These are phyloP conservation scores for Agrotis puta DNA, from an alignment of 2,888 invertebrate genomes.

Conservation along the genomic window DNA sequence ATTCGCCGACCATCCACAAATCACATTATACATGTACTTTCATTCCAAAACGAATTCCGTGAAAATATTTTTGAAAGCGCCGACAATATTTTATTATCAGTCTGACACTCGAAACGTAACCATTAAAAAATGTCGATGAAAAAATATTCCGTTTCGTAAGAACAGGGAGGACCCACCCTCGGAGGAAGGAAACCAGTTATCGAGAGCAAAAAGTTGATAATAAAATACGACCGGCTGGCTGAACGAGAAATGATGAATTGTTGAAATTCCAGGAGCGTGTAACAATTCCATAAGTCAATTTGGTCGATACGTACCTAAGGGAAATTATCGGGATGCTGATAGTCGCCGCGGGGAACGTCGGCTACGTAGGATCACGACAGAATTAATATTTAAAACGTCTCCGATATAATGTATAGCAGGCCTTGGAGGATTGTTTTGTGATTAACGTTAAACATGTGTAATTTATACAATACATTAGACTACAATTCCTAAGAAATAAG, in stretches of 20 bases:
- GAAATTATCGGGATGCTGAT: conserved; percentile 80
- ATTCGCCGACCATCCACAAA: conserved; percentile 35
- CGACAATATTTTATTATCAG: conserved; percentile 66
- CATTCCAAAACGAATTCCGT: conserved; percentile 40
- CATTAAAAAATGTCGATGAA: conserved; percentile 63
- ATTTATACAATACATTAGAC: conserved; percentile 21
- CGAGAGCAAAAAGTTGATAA: conserved; percentile 64
- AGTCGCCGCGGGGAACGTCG: conserved; percentile 60
- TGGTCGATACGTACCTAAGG: conserved; percentile 79
- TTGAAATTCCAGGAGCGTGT: conserved; percentile 76
- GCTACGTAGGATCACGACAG: conserved; percentile 49
- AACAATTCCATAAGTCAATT: conserved; percentile 81
- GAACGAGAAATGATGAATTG: conserved; percentile 76
- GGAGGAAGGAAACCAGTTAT: conserved; percentile 65
- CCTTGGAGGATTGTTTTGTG: conserved; percentile 38
- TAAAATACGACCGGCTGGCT: conserved; percentile 63
- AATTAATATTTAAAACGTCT: conserved; percentile 67
- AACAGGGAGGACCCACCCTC: conserved; percentile 47
- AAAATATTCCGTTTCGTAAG: conserved; percentile 61
- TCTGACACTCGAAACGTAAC: conserved; percentile 61
- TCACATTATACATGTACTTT: conserved; percentile 46
- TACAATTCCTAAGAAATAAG: background rate
- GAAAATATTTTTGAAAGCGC: conserved; percentile 56
- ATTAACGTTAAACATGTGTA: conserved; percentile 29
- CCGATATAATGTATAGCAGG: conserved; percentile 53